Percentiles rank a stretch among this genome's conserved stretches.
phyloP scores from a whole-genome alignment of 2,888 invertebrate genomes.

The Ormyrus rosae region DNA sequence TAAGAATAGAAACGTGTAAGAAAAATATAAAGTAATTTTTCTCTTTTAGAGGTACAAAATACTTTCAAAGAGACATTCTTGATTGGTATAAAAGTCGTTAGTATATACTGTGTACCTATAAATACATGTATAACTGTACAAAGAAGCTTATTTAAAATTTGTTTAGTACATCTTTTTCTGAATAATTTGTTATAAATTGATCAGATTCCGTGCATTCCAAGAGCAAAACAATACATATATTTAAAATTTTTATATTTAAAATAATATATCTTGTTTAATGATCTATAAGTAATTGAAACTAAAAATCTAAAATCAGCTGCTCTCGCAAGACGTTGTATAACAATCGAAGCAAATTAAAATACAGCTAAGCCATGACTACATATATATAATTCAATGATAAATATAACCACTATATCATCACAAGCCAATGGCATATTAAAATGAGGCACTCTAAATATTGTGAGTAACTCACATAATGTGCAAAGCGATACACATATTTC shows the following conservation, averaged over 20 bases:
- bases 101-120: neutral
- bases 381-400: constrained; percentile 7
- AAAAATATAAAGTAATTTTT: too few relatives aligned
- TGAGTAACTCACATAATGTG: constrained; percentile 59
- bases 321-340: constrained; percentile 2
- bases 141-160: constrained; percentile 12
- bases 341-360: constrained; percentile 26
- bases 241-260: constrained; percentile 13
- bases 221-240: constrained; percentile 17
- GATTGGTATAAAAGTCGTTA: neutral
- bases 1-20: too few relatives aligned
- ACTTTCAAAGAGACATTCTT: neutral
- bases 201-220: neutral
- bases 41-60: neutral
- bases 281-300: constrained; percentile 1
- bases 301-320: constrained; percentile 22
- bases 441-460: constrained; percentile 68
- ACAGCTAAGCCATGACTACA: constrained; percentile 10
- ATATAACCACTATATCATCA: constrained; percentile 58
- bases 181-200: too few relatives aligned
- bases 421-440: constrained; percentile 66
- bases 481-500: constrained; percentile 55
- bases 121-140: neutral
- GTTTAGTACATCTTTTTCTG: neutral
- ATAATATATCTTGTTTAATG: neutral